Base-by-base conservation (phyloP, 2,113 vertebrate genomes). In the Pogona vitticeps region DNA sequence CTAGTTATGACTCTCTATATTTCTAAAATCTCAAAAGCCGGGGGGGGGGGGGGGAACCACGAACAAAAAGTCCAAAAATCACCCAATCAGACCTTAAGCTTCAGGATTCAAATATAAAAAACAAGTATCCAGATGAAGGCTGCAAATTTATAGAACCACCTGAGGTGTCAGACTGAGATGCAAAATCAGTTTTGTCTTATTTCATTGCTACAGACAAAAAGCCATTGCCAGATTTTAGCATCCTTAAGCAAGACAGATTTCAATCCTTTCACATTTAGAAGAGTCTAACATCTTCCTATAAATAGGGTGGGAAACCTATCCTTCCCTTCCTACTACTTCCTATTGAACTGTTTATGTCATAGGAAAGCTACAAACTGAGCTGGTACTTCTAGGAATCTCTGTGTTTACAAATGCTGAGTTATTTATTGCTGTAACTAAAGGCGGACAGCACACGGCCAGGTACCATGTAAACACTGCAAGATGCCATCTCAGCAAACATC, bases 361-460 rank as follows among this genome's bases (percentile, higher is more conserved):
- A 36, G 36, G 18, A 80, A 40, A 52, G 6, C 38, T 65, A 72
- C 38, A 26, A 13, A 3, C 1, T 42, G 40, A 65, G 3, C 36
- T 75, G 6, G 76, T 42, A 28, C 31, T 59, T 80, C 68, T n/a
- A 71, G 20, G 68, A 75, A 86, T 52, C 38, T 75, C 76, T 38
- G 20, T 72, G 78, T 75, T 81, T 86, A 52, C n/a, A 61, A 72
- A 80, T 80, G 56, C n/a, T 28, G 28, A 26, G 67, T 72, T 76
- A 76, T 76, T 76, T 15, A 52, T 85, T 38, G 61, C 38, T 36
- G 65, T 75, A 70, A 52, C 42, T 52, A 65, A 81, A 81, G 33
- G 31, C 70, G 38, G 70, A 10, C 56, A 28, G 40, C 18, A 23
- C 78, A 31, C 10, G 20, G 71, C 3, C 58, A 67, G 59, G 15